A percentile compares a stretch with the other conserved stretches of the same genome.
Evolutionary conservation across 2,797 vertebrate species (phyloP).

Genomic region (Peromyscus attwateri): DNA sequence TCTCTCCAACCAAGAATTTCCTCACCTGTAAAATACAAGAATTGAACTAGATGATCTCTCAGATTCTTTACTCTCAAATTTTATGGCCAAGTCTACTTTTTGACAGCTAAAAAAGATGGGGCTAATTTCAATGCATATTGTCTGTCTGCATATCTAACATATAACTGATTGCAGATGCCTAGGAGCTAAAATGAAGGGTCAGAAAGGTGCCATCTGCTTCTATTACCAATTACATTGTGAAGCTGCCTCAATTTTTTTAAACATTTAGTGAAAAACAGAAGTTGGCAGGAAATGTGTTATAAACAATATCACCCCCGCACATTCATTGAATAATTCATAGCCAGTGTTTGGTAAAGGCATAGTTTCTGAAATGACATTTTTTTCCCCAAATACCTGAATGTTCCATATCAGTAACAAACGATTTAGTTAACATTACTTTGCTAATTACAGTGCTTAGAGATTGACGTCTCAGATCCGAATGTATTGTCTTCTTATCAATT

Average conservation of each 20-base stretch:
- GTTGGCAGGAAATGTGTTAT: conserved; percentile 79
- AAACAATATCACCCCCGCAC: conserved; percentile 76
- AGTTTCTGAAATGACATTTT: conserved; percentile 80
- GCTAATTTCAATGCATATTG: conserved; percentile 80
- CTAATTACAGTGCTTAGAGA: conserved; percentile 77
- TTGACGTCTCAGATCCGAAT: conserved; percentile 74
- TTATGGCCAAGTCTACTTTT: conserved; percentile 68
- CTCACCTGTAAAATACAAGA: conserved; percentile 73
- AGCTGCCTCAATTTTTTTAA: conserved; percentile 75
- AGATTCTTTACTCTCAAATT: conserved; percentile 73
- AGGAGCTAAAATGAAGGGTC: conserved; percentile 73
- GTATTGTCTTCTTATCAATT: conserved; percentile 74
- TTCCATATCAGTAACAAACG: conserved; percentile 77
- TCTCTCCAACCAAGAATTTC: conserved; percentile 49
- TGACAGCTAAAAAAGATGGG: conserved; percentile 79
- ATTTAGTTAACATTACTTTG: conserved; percentile 80
- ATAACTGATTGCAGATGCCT: conserved; percentile 78
- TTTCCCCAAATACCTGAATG: conserved; percentile 71
- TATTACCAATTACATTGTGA: conserved; percentile 70
- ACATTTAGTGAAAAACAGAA: conserved; percentile 82
- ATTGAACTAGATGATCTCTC: conserved; percentile 57
- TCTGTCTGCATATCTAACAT: conserved; percentile 67
- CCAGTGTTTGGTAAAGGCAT: conserved; percentile 72
- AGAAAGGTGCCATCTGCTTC: conserved; percentile 71
- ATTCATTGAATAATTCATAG: conserved; percentile 82